Evolutionary conservation across 1,140 invertebrate genomes (phyloP).

Genomic region (Sipha flava): DNA sequence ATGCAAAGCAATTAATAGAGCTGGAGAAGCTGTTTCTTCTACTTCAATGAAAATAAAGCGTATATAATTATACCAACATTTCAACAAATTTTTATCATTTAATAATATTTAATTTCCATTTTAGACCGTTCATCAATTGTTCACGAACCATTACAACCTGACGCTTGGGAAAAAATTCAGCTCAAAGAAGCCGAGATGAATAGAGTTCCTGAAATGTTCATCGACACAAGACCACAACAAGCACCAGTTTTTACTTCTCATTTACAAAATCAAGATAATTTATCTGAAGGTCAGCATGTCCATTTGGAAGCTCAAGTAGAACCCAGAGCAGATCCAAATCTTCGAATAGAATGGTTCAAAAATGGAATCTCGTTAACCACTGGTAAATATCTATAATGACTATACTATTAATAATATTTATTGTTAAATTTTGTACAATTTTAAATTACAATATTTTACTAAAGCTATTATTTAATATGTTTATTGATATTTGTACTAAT

Average conservation of each 20-base stretch:
- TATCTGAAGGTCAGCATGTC: constrained; percentile 81
- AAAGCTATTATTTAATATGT: too few species aligned
- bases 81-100: not conserved
- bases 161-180: constrained; percentile 82
- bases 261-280: constrained; percentile 72
- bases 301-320: constrained; percentile 84
- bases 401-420: not conserved
- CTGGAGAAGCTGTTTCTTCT: constrained; percentile 84
- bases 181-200: constrained; percentile 82
- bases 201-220: constrained; percentile 72
- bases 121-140: constrained; percentile 63
- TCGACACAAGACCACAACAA: constrained; percentile 70
- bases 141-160: constrained; percentile 71
- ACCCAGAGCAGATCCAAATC: constrained; percentile 90
- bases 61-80: constrained; percentile 37
- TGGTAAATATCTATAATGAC: constrained; percentile 46
- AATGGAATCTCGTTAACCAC: constrained; percentile 78
- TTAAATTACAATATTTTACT: too few species aligned
- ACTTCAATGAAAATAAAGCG: constrained; percentile 75
- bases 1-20: constrained; percentile 83
- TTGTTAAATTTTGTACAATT: too few species aligned
- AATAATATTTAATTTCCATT: constrained; percentile 6
- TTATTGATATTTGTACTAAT: not conserved
- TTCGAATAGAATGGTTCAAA: constrained; percentile 85
- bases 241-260: constrained; percentile 87